Base-by-base conservation (phyloP, 2,113 vertebrate genomes). In the Carassius gibelio region DNA sequence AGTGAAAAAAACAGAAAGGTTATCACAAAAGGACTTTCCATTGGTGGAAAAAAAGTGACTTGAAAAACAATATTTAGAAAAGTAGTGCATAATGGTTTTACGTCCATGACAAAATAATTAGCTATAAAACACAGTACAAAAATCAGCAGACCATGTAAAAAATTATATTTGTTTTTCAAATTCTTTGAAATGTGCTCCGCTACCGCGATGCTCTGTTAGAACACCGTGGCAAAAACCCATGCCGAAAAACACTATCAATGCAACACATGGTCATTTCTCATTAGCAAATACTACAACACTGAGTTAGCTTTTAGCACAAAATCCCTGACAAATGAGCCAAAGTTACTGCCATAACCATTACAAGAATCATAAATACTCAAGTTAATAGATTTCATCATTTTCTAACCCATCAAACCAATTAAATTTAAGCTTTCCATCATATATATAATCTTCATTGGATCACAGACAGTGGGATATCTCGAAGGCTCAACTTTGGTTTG, bases 1-100 rank as follows among this genome's bases (percentile, higher is more conserved):
- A 98, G 97, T 98, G 97, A 97, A 99, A 99, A 99, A 99, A 99
- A 30, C 30, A 99, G 99, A 98, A 99, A 97, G 99, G 97, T 97
- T 99, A 99, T 99, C 99, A 98, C 97, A 99, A 99, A 99, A 99
- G 97, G 97, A 98, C 96, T 97, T 98, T 94, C 97, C 97, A 96
- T 98, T 97, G 95, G 96, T 98, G 97, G 97, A 92, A 99, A 95
- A 30, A 98, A 97, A 98, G 98, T 99, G 97, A 99, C 96, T 98
- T 98, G 97, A 97, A 98, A 99, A 99, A 98, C 96, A 98, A 99
- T 97, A 97, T 97, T 97, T 99, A 99, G 97, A 99, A 99, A 99
- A 99, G 97, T 99, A 99, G 98, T 99, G 98, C 98, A 98, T 99
- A 99, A 99, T 98, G 98, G 97, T 98, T 97, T 97, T 97, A 98